These are phyloP conservation scores for Geotrypetes seraphini DNA, from an alignment of 2,797 vertebrate species.

Conservation along the genomic window DNA sequence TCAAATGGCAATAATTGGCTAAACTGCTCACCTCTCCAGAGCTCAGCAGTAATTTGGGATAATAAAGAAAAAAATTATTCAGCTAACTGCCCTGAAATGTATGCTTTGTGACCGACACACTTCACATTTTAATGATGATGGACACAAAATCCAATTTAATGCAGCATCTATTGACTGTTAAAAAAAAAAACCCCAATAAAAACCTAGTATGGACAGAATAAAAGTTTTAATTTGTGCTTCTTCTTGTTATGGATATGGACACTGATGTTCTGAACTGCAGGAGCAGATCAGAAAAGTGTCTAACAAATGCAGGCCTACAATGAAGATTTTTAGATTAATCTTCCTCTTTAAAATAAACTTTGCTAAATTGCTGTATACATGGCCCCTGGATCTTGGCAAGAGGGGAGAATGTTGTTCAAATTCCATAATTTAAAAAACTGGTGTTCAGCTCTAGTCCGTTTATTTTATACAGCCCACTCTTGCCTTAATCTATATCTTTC, in stretches of 20 bases:
- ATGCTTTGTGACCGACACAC: slow-evolving; percentile 65
- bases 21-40: slow-evolving; percentile 73
- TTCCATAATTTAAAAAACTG: too few species aligned
- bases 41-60: slow-evolving; percentile 75
- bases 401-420: not conserved
- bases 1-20: slow-evolving; percentile 76
- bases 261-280: too few species aligned
- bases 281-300: too few species aligned
- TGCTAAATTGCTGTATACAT: not conserved
- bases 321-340: not conserved
- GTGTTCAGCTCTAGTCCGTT: not conserved
- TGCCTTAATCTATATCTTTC: not conserved
- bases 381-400: not conserved
- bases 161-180: slow-evolving; percentile 34
- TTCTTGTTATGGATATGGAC: too few species aligned
- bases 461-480: not conserved
- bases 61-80: slow-evolving; percentile 67
- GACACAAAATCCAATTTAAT: slow-evolving; percentile 59
- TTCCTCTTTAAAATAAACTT: not conserved
- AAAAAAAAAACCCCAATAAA: slow-evolving; percentile 22
- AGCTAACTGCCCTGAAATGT: slow-evolving; percentile 60
- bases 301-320: not conserved
- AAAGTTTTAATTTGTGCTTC: too few species aligned
- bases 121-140: slow-evolving; percentile 70
- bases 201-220: too few species aligned